A percentile compares a stretch with the other conserved stretches of the same genome.
phyloP scores from a whole-genome alignment of 2,113 vertebrate genomes.

The Bucco capensis region DNA sequence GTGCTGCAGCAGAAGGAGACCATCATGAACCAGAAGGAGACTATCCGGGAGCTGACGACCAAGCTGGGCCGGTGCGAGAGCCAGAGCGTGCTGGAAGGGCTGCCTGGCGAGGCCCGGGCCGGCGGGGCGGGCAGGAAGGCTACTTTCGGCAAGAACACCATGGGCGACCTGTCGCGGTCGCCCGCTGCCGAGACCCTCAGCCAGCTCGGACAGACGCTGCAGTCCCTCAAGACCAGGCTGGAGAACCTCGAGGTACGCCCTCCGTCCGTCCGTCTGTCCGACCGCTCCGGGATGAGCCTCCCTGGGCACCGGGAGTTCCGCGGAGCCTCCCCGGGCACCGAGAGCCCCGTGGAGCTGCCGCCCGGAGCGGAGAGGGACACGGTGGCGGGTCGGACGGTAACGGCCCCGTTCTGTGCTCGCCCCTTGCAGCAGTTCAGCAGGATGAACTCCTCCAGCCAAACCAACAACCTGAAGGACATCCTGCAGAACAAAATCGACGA shows the following conservation, averaged over 20 bases:
- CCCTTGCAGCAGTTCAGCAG: conserved; percentile 86
- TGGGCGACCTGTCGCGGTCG: conserved; percentile 90
- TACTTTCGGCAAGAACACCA: conserved; percentile 84
- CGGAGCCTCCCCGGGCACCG: neutral
- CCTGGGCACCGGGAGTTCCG: neutral
- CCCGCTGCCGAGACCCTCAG: conserved; percentile 91
- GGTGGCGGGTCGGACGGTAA: neutral
- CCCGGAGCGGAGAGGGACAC: neutral
- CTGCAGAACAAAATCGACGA: conserved; percentile 97
- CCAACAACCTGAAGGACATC: conserved; percentile 90
- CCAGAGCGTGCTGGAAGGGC: conserved; percentile 78
- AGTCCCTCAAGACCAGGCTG: conserved; percentile 90
- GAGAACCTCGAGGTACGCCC: conserved; percentile 92
- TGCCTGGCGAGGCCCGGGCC: conserved; percentile 73
- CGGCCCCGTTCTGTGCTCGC: neutral
- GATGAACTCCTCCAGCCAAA: conserved; percentile 86
- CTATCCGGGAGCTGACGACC: conserved; percentile 91
- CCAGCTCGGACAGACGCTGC: conserved; percentile 94
- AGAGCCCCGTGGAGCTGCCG: neutral
- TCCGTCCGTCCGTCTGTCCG: neutral
- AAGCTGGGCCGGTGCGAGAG: conserved; percentile 94
- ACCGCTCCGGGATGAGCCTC: neutral
- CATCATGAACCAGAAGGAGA: conserved; percentile 93
- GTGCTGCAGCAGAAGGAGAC: conserved; percentile 97
- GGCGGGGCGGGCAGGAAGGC: conserved; percentile 76